Evolutionary conservation across 2,888 invertebrate species (phyloP).

Genomic region (Andrena flavipes): DNA sequence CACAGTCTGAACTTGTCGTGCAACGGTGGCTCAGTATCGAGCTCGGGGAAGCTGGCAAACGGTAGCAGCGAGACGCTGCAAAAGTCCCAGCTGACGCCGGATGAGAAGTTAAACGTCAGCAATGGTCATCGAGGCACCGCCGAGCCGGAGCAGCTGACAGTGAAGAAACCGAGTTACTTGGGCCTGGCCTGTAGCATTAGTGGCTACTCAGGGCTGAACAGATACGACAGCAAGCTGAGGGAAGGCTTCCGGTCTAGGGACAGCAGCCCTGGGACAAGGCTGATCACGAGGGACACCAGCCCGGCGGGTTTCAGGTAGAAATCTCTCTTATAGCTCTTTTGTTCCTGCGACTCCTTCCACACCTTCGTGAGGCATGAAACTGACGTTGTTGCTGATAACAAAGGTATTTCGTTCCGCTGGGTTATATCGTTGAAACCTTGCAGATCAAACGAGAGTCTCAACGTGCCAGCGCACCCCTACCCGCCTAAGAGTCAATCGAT

Average conservation of each 20-base stretch:
- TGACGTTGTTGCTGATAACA: not conserved
- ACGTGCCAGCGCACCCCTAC: slow-evolving; percentile 73
- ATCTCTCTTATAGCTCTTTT: not conserved
- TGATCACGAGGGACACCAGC: slow-evolving; percentile 82
- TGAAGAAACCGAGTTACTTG: slow-evolving; percentile 94
- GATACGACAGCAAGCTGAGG: slow-evolving; percentile 93
- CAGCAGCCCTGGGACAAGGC: slow-evolving; percentile 82
- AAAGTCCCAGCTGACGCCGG: slow-evolving; percentile 66
- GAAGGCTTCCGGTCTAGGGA: slow-evolving; percentile 87
- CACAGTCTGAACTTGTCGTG: slow-evolving; percentile 85
- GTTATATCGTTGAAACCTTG: slow-evolving; percentile 1
- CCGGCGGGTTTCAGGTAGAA: slow-evolving; percentile 81
- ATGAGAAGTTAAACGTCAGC: slow-evolving; percentile 73
- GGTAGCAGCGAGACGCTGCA: slow-evolving; percentile 76
- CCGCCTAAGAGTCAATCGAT: slow-evolving; percentile 82
- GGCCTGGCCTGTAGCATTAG: slow-evolving; percentile 96
- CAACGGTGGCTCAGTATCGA: slow-evolving; percentile 81
- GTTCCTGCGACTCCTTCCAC: no score
- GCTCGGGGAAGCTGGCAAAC: slow-evolving; percentile 74
- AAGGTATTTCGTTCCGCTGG: not conserved
- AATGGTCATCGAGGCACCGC: slow-evolving; percentile 72
- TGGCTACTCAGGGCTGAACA: slow-evolving; percentile 94
- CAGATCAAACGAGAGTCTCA: slow-evolving; percentile 82
- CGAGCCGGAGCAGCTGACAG: slow-evolving; percentile 80
- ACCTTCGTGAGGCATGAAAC: not conserved